Base-by-base conservation (phyloP, 2,113 vertebrate genomes). In the Zosterops lateralis region DNA sequence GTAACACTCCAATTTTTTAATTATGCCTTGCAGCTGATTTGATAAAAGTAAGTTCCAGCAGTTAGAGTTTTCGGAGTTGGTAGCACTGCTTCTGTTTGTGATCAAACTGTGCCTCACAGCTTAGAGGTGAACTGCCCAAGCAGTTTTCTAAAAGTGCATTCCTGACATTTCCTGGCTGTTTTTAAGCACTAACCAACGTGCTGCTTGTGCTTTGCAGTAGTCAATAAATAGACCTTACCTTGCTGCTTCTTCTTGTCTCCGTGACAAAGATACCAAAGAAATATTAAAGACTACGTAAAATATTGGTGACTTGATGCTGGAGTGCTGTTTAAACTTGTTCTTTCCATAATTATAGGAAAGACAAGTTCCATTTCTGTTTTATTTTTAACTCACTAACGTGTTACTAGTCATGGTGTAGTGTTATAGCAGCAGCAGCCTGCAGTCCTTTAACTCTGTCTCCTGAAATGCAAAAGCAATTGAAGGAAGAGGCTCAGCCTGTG, bases 401-500 rank as follows among this genome's bases (percentile, higher is more conserved):
- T 77, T 44, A 12, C 62, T 90, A 32, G 28, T 70, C 62, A 19
- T 82, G 74, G 58, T n/a, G 73, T 51, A 34, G 76, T 82, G 85
- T 94, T 91, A 38, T 12, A 89, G 74, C 88, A 90, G 77, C 90
- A 65, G 84, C 48, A 80, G 73, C 65, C 86, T 77, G 54, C 74
- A 72, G 3, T 48, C 54, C 70, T 89, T 62, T 31, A 42, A 73
- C 62, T 47, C 58, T 73, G 62, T 65, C 84, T 92, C 42, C 74
- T 84, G 22, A 84, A 90, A 8, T 58, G 67, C 72, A 72, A 74
- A 9, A 91, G 87, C 74, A 92, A 84, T 56, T 53, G 71, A 87
- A 87, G 89, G 94, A 72, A 87, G 87, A 93, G 89, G 89, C 74
- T 92, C 77, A 83, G 62, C 74, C 84, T 72, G 2, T 70, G 81